Base-by-base conservation (phyloP, 2,888 invertebrate genomes). In the Agrypnus murinus region DNA sequence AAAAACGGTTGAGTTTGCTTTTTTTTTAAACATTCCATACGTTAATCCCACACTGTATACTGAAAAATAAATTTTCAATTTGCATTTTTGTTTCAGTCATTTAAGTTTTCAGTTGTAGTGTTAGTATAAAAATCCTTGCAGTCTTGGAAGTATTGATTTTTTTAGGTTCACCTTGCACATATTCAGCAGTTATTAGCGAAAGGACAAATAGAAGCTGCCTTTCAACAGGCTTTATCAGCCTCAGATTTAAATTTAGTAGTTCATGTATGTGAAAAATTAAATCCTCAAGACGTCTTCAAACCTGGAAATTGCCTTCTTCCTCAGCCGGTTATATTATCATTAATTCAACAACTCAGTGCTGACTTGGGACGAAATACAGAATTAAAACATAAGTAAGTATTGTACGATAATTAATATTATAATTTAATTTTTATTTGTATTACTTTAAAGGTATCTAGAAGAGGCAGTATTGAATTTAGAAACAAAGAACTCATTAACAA, bases 301-400 rank as follows among this genome's bases (percentile, higher is more conserved):
- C 88, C 89, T 75, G 85, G 84, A 8, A 89, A 91, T 12, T 95
- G 95, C 80, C 89, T 90, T 19, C 89, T 97, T 68, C 92, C 93
- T 77, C 97, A 97, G 84, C 95, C 94, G 78, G 96, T 97, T 69
- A 88, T 98, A 75, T 88, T 99, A 60, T 96, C 98, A 2, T 90
- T 99, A 31, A 94, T 99, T 79, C 97, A 98, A 83, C 98, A 98
- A 85, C 90, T 98, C 15, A 94, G 96, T 14, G 94, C 95, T 0
- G 97, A 98, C 82, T 90, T 98, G 87, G 89, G 90, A 73, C 91
- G 92, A 74, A 92, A 96, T 79, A 95, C 95, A 9, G 94, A 94
- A 80, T 87, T 93, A 14, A 96, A 95, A 86, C 89, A 93, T 79
- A 92, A 90, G 95, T 95, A 86, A 85, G 85, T 78, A 53, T 62